Evolutionary conservation across 2,888 invertebrate genomes (phyloP).

Genomic region (Scaptodrosophila latifasciaeformis): DNA sequence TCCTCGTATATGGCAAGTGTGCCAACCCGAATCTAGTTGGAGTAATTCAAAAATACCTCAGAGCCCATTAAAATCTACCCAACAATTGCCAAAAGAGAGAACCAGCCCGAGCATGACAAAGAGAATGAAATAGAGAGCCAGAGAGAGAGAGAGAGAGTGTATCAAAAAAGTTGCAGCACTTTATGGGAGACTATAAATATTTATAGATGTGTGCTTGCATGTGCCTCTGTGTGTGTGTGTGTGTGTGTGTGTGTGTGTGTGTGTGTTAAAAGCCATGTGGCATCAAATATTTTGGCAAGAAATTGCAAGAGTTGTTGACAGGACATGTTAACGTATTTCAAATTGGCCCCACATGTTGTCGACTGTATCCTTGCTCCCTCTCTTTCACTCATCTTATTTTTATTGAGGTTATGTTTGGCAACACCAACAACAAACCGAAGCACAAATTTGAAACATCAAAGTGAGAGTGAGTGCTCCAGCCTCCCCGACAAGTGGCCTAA

Average conservation of each 20-base stretch:
- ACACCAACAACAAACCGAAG: too few relatives aligned
- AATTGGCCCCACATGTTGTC: slow-evolving; percentile 37
- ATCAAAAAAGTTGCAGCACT: slow-evolving; percentile 60
- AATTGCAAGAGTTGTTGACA: slow-evolving; percentile 54
- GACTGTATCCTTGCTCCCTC: slow-evolving; percentile 10
- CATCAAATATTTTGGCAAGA: slow-evolving; percentile 54
- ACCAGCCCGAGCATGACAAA: too few relatives aligned
- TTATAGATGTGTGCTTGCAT: slow-evolving; percentile 21
- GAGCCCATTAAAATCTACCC: too few relatives aligned
- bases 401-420: too few relatives aligned
- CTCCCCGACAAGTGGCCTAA: too few relatives aligned
- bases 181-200: slow-evolving; percentile 62
- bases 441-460: too few relatives aligned
- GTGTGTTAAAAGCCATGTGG: slow-evolving; percentile 34
- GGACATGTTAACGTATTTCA: slow-evolving; percentile 52
- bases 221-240: slow-evolving; percentile 9
- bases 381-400: too few relatives aligned
- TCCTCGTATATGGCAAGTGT: too few relatives aligned
- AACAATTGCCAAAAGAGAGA: too few relatives aligned
- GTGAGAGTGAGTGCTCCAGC: too few relatives aligned
- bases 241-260: slow-evolving; percentile 16
- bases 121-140: background rate
- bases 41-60: too few relatives aligned
- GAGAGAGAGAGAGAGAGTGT: slow-evolving; percentile 29
- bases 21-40: too few relatives aligned